A percentile compares a stretch with the other conserved stretches of the same genome.
Evolutionary conservation across 2,888 invertebrate genomes (phyloP).

Genomic region (Dasypolia templi): DNA sequence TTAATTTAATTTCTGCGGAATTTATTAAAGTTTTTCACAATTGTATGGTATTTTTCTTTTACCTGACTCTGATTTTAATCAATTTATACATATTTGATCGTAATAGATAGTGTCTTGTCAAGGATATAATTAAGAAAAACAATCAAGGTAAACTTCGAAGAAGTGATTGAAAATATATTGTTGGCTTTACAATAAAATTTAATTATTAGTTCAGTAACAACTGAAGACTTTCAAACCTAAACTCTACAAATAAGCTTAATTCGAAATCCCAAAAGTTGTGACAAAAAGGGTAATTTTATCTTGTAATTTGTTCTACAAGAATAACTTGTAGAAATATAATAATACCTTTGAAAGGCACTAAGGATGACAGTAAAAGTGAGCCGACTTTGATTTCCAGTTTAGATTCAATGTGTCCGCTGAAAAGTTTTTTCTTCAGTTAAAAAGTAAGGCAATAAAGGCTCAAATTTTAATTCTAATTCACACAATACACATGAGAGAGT

Average conservation of each 20-base stretch:
- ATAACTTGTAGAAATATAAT: constrained; percentile 31
- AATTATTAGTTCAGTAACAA: constrained; percentile 37
- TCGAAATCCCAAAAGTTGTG: constrained; percentile 27
- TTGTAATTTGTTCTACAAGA: constrained; percentile 33
- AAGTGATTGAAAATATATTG: constrained; percentile 22
- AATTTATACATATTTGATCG: background rate
- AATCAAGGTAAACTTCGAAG: background rate
- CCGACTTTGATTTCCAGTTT: constrained; percentile 31
- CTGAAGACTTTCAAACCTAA: constrained; percentile 26
- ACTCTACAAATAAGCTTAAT: constrained; percentile 39
- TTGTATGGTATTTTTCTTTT: too few relatives aligned
- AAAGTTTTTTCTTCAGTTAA: background rate
- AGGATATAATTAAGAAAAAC: background rate
- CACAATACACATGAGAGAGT: too few relatives aligned
- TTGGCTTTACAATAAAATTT: background rate
- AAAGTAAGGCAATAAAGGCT: too few relatives aligned
- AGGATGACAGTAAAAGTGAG: constrained; percentile 27
- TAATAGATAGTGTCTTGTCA: background rate
- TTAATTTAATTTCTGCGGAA: too few relatives aligned
- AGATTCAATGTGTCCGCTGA: background rate
- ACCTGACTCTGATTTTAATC: background rate
- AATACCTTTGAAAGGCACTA: constrained; percentile 26
- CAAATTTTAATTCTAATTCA: too few relatives aligned
- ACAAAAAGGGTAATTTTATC: constrained; percentile 35
- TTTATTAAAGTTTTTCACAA: too few relatives aligned